Conservation (phyloP, 2,888 invertebrate species). For the Neoaliturus tenellus region DNA sequence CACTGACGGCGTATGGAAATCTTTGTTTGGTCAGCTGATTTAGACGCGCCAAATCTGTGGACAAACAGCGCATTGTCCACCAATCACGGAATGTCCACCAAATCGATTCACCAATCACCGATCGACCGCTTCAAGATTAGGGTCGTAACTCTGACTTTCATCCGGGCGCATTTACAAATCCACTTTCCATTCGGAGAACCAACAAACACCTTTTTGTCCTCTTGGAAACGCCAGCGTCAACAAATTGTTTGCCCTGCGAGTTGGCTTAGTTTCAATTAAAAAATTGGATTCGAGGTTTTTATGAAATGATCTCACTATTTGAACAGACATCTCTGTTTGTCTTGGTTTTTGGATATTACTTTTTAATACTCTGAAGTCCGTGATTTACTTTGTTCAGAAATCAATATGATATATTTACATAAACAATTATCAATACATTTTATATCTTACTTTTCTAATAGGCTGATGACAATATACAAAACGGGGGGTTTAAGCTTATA, state of each 20-base stretch:
- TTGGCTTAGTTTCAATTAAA: slow-evolving; percentile 37
- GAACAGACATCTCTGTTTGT: too few species aligned
- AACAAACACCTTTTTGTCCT: slow-evolving; percentile 33
- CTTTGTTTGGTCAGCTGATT: slow-evolving; percentile 51
- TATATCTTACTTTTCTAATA: too few species aligned
- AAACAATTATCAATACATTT: too few species aligned
- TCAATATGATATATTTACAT: too few species aligned
- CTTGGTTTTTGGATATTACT: too few species aligned
- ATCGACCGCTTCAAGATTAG: slow-evolving; percentile 39
- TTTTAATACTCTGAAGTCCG: too few species aligned
- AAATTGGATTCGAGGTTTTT: background rate
- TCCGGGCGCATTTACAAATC: slow-evolving; percentile 38
- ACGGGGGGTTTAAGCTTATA: too few species aligned
- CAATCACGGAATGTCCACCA: slow-evolving; percentile 29
- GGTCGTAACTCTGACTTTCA: slow-evolving; percentile 37
- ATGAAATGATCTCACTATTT: background rate
- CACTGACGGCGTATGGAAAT: slow-evolving; percentile 46
- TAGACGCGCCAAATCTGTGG: slow-evolving; percentile 45
- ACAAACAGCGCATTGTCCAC: slow-evolving; percentile 43
- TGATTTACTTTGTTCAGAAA: too few species aligned
- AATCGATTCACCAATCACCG: slow-evolving; percentile 28
- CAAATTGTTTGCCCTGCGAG: slow-evolving; percentile 11
- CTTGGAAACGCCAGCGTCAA: slow-evolving; percentile 19
- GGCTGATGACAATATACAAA: too few species aligned
- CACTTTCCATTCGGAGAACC: slow-evolving; percentile 27